Evolutionary conservation across 2,888 invertebrate species (phyloP), one percentile per base, ranked within the genome.

Genomic region (Melanotus villosus): DNA sequence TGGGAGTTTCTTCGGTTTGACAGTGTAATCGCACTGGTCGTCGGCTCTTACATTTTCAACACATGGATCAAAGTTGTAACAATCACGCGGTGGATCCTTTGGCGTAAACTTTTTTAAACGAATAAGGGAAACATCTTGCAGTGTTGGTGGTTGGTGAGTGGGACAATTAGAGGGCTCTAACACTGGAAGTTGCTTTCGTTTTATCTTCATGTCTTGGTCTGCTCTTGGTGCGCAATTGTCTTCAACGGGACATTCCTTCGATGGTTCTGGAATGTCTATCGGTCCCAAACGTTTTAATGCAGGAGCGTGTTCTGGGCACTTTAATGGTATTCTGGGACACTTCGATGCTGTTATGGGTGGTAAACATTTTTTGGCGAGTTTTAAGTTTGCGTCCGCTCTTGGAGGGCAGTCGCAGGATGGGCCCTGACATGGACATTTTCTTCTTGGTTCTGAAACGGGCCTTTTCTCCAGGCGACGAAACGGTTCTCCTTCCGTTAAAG

Each of bases 171-270:
- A 38, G 1, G 14, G 5, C 12, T 14, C 1, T 12, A 38, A 38
- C 12, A 12, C 1, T 4, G 73, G 75, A 14, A 76, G 45, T 21
- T 52, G 65, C 36, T 71, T 75, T 30, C 18, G 54, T 12, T 19
- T 52, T 10, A 73, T 38, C 41, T 54, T 58, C 18, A 70, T 57
- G 12, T 43, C 38, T 9, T 63, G 75, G 30, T 76, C 45, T 6
- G 45, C 45, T 21, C 45, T 16, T 1, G 45, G 18, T 3, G 21
- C 38, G 14, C 12, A 12, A 6, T 5, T n/a, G 6, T 36, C 10
- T 36, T 12, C 14, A 5, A 6, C 2, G 14, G n/a, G 7, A 36
- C 14, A 12, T 3, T 2, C 14, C 3, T 38, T 56, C 5, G 34
- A 19, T 2, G 36, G 38, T 5, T 56, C 36, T 1, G 6, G 0